Percentiles rank a stretch among this genome's conserved stretches.
phyloP scores from a whole-genome alignment of 2,113 vertebrate genomes.

The Heteronetta atricapilla region DNA sequence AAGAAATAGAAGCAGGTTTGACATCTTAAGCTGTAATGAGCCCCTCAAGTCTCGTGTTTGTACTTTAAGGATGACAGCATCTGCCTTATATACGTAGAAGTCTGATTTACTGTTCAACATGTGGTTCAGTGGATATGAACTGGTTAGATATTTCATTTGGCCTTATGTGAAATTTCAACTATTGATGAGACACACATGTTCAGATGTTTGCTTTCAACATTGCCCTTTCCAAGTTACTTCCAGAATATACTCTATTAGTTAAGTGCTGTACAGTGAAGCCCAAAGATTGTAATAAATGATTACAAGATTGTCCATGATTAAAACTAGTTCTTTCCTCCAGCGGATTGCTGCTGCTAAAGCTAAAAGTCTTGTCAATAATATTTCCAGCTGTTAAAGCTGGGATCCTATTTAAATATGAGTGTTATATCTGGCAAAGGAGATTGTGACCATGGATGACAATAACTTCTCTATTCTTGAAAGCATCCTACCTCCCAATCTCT shows the following conservation, averaged over 20 bases:
- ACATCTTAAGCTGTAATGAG: neutral
- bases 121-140: neutral
- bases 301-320: neutral
- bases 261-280: neutral
- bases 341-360: neutral
- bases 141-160: neutral
- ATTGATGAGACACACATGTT: neutral
- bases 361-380: neutral
- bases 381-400: neutral
- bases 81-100: neutral
- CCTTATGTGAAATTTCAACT: neutral
- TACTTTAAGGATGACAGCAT: neutral
- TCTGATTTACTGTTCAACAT: neutral
- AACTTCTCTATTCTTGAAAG: neutral
- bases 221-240: neutral
- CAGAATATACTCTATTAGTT: neutral
- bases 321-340: neutral
- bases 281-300: neutral
- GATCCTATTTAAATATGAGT: neutral
- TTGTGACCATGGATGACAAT: neutral
- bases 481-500: neutral
- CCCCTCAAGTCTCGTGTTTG: neutral
- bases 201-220: conserved; percentile 6
- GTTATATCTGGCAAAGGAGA: neutral
- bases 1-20: neutral